Base-by-base conservation (phyloP, 2,888 invertebrate genomes). In the Platerodrilus igneus region DNA sequence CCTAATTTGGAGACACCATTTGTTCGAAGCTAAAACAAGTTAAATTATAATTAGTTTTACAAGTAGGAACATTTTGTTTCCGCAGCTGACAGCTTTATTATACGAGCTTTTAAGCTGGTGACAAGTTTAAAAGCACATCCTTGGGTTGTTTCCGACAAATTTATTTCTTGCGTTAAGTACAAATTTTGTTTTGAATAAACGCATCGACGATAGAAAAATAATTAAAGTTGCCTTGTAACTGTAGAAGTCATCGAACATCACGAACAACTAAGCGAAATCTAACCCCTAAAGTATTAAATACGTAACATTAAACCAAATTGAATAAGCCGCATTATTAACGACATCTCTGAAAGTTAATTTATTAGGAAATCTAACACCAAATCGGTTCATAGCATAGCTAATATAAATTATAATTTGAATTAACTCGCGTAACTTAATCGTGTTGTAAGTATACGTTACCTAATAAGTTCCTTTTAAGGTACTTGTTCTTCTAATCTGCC, bases 1-100 rank as follows among this genome's bases (percentile, higher is more conserved):
- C 58, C 57, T 60, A 58, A 57, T 59, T 56, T 54, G 53, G 55
- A 48, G 50, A 53, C 46, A 52, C 58, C 53, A 56, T 58, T 59
- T 58, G 55, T 51, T 49, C 52, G 47, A 47, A 55, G 50, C 50
- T 43, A 48, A 45, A 49, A 41, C 48, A 45, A 47, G 50, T 50
- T 44, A 44, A 47, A 51, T 54, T 50, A 51, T 56, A 56, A 56
- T 56, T 56, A 56, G 54, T 54, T 56, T 54, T 53, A 51, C 54
- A 53, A 52, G 50, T 50, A 43, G 46, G 48, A 47, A 45, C 46
- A 43, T 51, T 50, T 51, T 55, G 51, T 55, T 55, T 51, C 48
- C 50, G 45, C 55, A 55, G 52, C 53, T 53, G 55, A 52, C 49
- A 47, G n/a, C n/a, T n/a, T 49, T 48, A 51, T 55, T 48, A 43